Base-by-base conservation (phyloP, 1,140 invertebrate species). In the Diorhabda carinulata region DNA sequence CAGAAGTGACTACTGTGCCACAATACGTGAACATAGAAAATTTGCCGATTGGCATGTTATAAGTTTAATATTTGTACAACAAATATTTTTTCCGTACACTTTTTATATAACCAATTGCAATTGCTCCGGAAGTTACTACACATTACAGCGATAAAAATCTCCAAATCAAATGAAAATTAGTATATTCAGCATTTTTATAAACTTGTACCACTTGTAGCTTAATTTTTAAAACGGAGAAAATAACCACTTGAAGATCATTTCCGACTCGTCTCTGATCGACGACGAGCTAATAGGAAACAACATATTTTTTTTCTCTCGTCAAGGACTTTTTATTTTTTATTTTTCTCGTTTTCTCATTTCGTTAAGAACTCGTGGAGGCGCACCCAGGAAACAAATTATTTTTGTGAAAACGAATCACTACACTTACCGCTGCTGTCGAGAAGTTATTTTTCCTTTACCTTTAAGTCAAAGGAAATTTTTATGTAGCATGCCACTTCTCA, bases 321-420 rank as follows among this genome's bases (percentile, higher is more conserved):
- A 25, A 25, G 25, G 25, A 25, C 25, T 25, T 25, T 25, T 25
- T 25, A 25, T 25, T 25, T 25, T 25, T 25, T 25, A 52, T n/a
- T n/a, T 52, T 52, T 52, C n/a, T 52, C 47, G 47, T 52, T 52
- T 52, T 52, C 47, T 52, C 47, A 52, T 52, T 52, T 52, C 47
- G 47, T 52, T 52, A 52, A 52, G 47, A 52, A 52, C 6, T 52
- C n/a, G n/a, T n/a, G 6, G 47, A 52, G 47, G 47, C 47, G 47
- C 47, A n/a, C 47, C 47, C 47, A 52, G 47, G 47, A 52, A 52
- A 52, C 6, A 52, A 52, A 52, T 52, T 52, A 52, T 52, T 52
- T 52, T 52, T 52, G 47, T 52, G 47, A 52, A 52, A 52, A 52
- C 47, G 47, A 52, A 52, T 52, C 47, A 52, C 47, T 52, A 52